A percentile compares a stretch with the other conserved stretches of the same genome.
phyloP scores from a whole-genome alignment of 2,797 vertebrate species.

The Phylloscopus collybita region DNA sequence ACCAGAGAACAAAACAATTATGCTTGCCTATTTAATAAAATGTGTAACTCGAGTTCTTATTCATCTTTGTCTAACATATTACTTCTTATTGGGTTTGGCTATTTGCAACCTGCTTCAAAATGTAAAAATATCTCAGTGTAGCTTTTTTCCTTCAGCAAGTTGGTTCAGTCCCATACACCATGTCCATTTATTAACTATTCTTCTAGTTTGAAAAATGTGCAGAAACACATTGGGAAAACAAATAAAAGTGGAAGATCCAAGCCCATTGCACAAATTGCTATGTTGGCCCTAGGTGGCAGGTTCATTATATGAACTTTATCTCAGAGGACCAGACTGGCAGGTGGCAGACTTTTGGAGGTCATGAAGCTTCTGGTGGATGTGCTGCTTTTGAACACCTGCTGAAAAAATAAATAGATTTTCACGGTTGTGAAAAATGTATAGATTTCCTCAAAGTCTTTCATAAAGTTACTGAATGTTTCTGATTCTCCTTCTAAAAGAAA shows the following conservation, averaged over 20 bases:
- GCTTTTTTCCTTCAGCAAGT: not conserved
- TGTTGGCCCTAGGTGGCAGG: not conserved
- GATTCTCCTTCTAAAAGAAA: not conserved
- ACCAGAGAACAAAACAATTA: not conserved
- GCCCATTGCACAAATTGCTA: not conserved
- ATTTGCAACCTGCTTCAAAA: not conserved
- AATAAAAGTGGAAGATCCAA: not conserved
- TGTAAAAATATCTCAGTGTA: not conserved
- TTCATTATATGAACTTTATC: not conserved
- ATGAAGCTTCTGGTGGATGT: not conserved
- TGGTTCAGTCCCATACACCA: not conserved
- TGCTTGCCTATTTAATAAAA: not conserved
- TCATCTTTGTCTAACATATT: not conserved
- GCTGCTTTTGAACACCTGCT: not conserved
- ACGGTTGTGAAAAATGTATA: not conserved
- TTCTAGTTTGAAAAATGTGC: not conserved
- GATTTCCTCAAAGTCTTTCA: not conserved
- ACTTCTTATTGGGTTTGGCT: not conserved
- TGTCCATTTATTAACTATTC: not conserved
- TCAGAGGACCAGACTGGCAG: not conserved
- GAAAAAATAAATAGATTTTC: not conserved
- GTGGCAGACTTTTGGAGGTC: not conserved
- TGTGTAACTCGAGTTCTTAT: not conserved
- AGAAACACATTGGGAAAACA: not conserved
- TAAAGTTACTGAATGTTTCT: not conserved